Evolutionary conservation across 1,140 invertebrate species (phyloP).

Genomic region (Cyclina sinensis): DNA sequence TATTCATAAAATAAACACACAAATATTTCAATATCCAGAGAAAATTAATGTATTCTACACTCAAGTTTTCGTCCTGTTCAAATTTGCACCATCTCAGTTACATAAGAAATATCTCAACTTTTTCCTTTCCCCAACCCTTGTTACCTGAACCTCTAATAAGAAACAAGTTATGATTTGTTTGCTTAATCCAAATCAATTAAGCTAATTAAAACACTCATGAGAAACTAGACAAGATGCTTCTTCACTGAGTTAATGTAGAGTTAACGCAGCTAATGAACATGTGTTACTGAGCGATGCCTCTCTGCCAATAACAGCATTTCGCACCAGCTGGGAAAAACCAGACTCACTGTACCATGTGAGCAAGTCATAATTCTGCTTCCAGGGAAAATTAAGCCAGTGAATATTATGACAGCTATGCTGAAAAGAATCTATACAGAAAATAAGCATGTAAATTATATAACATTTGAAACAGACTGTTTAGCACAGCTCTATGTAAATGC

Average conservation of each 20-base stretch:
- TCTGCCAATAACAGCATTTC: constrained; percentile 27
- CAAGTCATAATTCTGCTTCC: constrained; percentile 2
- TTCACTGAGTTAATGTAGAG: too few relatives aligned
- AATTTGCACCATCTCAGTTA: constrained; percentile 8
- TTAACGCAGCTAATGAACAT: constrained; percentile 50
- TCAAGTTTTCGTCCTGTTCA: background rate
- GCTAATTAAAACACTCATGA: constrained; percentile 49
- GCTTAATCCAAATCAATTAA: constrained; percentile 46
- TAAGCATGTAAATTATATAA: background rate
- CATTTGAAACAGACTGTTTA: background rate
- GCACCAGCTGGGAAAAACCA: constrained; percentile 17
- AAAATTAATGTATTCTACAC: background rate
- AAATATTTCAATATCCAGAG: constrained; percentile 21
- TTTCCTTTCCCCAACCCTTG: background rate
- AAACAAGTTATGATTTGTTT: constrained; percentile 55
- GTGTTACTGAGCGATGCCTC: background rate
- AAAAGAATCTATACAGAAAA: constrained; percentile 9
- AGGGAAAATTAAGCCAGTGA: background rate
- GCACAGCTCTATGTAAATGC: too few relatives aligned
- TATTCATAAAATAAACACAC: constrained; percentile 20
- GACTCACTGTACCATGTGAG: constrained; percentile 8
- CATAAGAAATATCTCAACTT: background rate
- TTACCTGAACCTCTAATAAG: constrained; percentile 44
- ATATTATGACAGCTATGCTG: background rate
- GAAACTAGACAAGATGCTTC: constrained; percentile 8